A percentile compares a stretch with the other conserved stretches of the same genome.
phyloP scores from a whole-genome alignment of 2,797 vertebrate species.

The Gymnoscopelus microlampas region DNA sequence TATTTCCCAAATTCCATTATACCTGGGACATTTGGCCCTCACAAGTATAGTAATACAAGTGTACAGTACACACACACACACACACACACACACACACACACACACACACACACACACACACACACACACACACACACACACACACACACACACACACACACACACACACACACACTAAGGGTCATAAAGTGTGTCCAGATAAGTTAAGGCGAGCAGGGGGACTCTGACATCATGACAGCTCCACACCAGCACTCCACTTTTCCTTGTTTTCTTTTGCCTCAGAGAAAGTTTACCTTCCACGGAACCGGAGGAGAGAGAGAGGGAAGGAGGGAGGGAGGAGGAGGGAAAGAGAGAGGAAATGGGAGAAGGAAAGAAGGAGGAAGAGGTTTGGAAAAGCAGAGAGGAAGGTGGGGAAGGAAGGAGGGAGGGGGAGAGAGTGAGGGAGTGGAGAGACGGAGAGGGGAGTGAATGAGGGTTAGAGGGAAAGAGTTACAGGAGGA shows the following conservation, averaged over 20 bases:
- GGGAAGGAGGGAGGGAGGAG: background rate
- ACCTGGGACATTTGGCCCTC: no score
- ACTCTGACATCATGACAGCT: slow-evolving; percentile 80
- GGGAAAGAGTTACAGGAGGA: background rate
- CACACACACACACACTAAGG: slow-evolving; percentile 32
- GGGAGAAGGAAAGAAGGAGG: background rate
- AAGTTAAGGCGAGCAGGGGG: slow-evolving; percentile 74
- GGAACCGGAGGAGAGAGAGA: slow-evolving; percentile 17
- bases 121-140: slow-evolving; percentile 30
- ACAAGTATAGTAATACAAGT: no score
- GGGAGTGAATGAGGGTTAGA: background rate
- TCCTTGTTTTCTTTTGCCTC: slow-evolving; percentile 60
- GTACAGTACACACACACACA: slow-evolving; percentile 45
- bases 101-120: slow-evolving; percentile 4
- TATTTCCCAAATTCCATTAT: no score
- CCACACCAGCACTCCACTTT: slow-evolving; percentile 57
- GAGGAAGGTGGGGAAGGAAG: background rate
- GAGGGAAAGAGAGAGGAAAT: background rate
- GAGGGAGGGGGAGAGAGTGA: background rate
- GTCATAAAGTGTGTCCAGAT: slow-evolving; percentile 71
- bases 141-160: slow-evolving; percentile 10
- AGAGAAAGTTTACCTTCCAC: slow-evolving; percentile 53
- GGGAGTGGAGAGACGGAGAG: background rate
- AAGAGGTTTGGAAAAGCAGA: no score
- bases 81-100: background rate